Base-by-base conservation (phyloP, 2,113 vertebrate species). In the Pelobates fuscus region DNA sequence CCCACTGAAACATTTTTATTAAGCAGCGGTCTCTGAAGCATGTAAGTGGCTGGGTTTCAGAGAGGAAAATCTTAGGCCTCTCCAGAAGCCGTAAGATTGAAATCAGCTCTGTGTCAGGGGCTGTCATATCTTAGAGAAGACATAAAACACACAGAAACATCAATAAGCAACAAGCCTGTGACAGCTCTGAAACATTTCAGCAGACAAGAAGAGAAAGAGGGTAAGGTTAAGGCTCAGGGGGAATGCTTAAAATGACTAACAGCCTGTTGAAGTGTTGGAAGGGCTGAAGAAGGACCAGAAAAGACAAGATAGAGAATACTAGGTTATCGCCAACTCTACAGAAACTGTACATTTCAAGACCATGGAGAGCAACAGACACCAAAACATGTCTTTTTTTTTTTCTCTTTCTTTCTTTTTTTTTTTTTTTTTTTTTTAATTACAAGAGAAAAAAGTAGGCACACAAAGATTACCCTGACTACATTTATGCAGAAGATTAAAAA, bases 141-240 rank as follows among this genome's bases (percentile, higher is more conserved):
- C 95, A 96, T 98, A 96, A 98, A 98, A 97, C 95, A 98, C 94
- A 93, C 91, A 91, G 93, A 93, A 94, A 96, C 95, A 98, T 99
- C 94, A 98, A 98, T 98, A 97, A 96, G 94, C 95, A 98, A 96
- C 95, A 96, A 94, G 94, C 94, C 90, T 87, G 93, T 97, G 95
- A 96, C 95, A 97, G 96, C 94, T 96, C 90, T 82, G 91, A 91
- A 92, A 91, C 93, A 89, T 89, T 86, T 85, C 87, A 89, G 91
- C 85, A 90, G 92, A 93, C 89, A 91, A 92, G 93, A 93, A 88
- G 89, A 93, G 94, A 93, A 91, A 93, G 89, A 87, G 91, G 92
- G 93, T 89, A 96, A 96, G 94, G 95, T 95, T 91, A 96, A 88
- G 94, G 90, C 95, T 94, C 94, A 89, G 87, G 94, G 95, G 94